phyloP scores from a whole-genome alignment of 2,113 vertebrate genomes.

The Petroica traversi region DNA sequence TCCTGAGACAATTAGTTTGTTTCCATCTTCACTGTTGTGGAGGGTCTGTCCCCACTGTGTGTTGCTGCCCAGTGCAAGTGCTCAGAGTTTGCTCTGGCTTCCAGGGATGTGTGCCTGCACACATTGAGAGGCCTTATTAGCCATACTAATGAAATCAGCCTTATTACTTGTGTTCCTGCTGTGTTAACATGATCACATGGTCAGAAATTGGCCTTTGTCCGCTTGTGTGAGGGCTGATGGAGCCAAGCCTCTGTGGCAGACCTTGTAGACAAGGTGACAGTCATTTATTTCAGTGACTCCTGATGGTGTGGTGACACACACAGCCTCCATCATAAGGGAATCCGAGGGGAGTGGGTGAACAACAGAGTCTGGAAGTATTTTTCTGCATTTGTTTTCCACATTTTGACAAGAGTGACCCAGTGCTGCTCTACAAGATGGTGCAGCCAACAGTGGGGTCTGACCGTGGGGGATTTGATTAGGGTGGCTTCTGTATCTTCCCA shows the following conservation, averaged over 20 bases:
- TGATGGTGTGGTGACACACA: rapidly evolving
- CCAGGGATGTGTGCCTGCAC: neutral
- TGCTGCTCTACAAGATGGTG: neutral
- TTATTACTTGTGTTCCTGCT: neutral
- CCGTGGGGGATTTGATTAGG: neutral
- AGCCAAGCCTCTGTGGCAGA: neutral
- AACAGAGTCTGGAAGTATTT: neutral
- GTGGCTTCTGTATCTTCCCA: neutral
- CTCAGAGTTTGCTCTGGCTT: neutral
- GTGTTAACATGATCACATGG: rapidly evolving
- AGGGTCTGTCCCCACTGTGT: rapidly evolving
- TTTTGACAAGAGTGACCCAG: neutral
- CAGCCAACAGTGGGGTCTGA: neutral
- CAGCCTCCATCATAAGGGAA: neutral
- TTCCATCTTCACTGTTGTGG: neutral
- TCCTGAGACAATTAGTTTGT: neutral
- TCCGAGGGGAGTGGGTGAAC: no score
- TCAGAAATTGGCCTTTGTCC: no score
- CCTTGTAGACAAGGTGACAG: neutral
- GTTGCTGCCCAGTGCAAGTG: neutral
- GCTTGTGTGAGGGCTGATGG: neutral
- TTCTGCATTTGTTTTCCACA: neutral
- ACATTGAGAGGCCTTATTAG: neutral
- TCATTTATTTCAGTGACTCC: neutral
- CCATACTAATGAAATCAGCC: neutral